Evolutionary conservation across 2,797 vertebrate genomes (phyloP).

Genomic region (Erithacus rubecula): DNA sequence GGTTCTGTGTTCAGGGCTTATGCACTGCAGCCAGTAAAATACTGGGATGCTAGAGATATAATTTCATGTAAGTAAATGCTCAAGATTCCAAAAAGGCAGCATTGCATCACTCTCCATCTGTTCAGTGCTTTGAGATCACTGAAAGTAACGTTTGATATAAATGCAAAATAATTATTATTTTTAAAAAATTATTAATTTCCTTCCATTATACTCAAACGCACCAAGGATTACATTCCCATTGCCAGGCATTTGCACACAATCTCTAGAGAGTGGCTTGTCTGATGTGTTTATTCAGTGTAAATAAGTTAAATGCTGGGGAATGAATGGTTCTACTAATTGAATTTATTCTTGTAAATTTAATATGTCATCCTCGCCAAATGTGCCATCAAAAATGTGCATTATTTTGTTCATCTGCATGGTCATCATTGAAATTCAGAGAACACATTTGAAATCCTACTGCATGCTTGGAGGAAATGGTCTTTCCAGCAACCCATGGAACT

Average conservation of each 20-base stretch:
- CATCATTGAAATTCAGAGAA: constrained; percentile 44
- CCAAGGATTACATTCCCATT: neutral
- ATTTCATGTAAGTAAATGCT: neutral
- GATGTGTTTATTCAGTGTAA: constrained; percentile 64
- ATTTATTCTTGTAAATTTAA: constrained; percentile 57
- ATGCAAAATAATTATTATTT: constrained; percentile 32
- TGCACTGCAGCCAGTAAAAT: neutral
- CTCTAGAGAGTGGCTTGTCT: constrained; percentile 29
- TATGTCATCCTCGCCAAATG: constrained; percentile 32
- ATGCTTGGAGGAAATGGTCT: neutral
- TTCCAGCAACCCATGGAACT: neutral
- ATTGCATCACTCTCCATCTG: neutral
- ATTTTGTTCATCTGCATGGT: constrained; percentile 38
- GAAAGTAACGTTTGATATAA: neutral
- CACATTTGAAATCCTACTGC: neutral
- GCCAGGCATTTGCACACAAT: constrained; percentile 19
- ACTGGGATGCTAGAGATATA: neutral
- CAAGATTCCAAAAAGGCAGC: neutral
- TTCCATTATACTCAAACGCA: neutral
- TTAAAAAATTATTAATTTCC: neutral
- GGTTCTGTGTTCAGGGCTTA: neutral
- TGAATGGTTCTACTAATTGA: constrained; percentile 38
- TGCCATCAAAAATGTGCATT: constrained; percentile 55
- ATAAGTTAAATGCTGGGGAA: constrained; percentile 49
- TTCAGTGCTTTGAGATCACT: neutral